Evolutionary conservation across 2,113 vertebrate genomes (phyloP), one percentile per base, ranked within the genome.

Genomic region (Heterochromis multidens): DNA sequence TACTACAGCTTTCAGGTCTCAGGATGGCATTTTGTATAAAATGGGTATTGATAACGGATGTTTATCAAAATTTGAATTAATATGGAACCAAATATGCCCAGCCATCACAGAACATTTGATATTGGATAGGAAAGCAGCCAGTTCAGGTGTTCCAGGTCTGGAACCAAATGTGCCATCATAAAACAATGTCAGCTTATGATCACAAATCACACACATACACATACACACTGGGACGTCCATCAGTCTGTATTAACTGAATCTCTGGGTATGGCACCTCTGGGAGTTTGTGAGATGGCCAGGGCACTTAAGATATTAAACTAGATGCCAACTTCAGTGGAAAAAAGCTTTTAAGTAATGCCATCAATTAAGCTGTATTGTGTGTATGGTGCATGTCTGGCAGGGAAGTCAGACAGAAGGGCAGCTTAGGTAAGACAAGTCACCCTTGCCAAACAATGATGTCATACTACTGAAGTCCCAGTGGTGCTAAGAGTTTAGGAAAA

Each of bases 221-320:
- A 40, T 23, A 40, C 49, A 70, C 16, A 8, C 25, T 37, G 60
- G 29, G 60, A 31, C 9, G 40, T 76, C 67, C 67, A 25, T 82
- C 81, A 83, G 87, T 25, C 61, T 29, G 49, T 85, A 86, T 80
- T 83, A 80, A 86, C 77, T 60, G 37, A 59, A 46, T 40, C 58
- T 86, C 65, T 86, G 67, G 59, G 31, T 67, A 76, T 82, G 58
- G 83, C 17, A 31, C 77, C 83, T 86, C 60, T 72, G 87, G 87
- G 87, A 89, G 49, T 77, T 40, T 67, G 83, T 27, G 25, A 74
- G 83, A 54, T n/a, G 31, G 21, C 65, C 46, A 37, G 72, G 33
- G 60, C 87, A 80, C 84, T 89, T 80, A 83, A 77, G 87, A 86
- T 57, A 86, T 57, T 89, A 86, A 86, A 89, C 77, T 49, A 65